These are phyloP conservation scores for Furcula furcula DNA, from an alignment of 2,888 invertebrate species.

Conservation along the genomic window DNA sequence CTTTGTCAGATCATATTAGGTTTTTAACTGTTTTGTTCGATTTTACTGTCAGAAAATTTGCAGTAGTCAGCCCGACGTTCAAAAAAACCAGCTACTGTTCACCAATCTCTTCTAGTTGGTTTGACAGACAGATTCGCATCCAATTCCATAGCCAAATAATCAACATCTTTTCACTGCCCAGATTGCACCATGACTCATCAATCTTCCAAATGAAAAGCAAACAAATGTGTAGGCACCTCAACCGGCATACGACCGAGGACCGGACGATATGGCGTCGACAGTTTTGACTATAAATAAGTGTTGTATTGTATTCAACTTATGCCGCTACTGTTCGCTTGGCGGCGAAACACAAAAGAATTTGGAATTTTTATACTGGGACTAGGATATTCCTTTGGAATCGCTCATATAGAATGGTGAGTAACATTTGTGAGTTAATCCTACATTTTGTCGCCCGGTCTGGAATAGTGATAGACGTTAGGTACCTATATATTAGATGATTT, in stretches of 20 bases:
- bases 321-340: conserved; percentile 69
- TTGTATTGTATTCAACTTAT: conserved; percentile 79
- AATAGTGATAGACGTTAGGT: too few species aligned
- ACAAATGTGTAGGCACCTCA: conserved; percentile 35
- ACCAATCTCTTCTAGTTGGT: too few species aligned
- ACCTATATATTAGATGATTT: too few species aligned
- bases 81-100: too few species aligned
- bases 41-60: too few species aligned
- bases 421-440: too few species aligned
- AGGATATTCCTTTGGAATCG: conserved; percentile 18
- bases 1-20: too few species aligned
- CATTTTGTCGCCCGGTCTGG: too few species aligned
- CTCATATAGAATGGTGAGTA: neutral
- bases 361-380: conserved; percentile 61
- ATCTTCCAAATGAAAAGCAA: conserved; percentile 3
- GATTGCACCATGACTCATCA: neutral
- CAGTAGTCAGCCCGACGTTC: too few species aligned
- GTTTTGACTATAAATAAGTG: conserved; percentile 81
- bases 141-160: too few species aligned
- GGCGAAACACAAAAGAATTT: conserved; percentile 77
- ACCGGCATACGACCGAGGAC: conserved; percentile 45
- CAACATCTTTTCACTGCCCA: neutral
- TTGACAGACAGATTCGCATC: too few species aligned
- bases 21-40: too few species aligned
- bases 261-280: conserved; percentile 77